Evolutionary conservation across 2,797 vertebrate species (phyloP).

Genomic region (Falco rusticolus): DNA sequence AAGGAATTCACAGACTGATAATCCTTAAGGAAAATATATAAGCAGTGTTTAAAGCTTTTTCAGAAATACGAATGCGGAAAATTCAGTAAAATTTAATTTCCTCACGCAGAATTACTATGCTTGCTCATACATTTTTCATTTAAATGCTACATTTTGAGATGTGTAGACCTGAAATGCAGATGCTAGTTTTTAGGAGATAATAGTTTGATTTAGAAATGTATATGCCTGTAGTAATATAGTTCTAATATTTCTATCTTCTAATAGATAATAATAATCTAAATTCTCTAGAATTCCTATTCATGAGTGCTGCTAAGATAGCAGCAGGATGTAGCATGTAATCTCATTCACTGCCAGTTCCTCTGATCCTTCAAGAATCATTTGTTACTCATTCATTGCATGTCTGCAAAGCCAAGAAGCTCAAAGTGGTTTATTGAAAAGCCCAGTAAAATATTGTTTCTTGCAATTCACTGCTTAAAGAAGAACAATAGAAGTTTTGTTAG

Average conservation of each 20-base stretch:
- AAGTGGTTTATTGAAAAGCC: not conserved
- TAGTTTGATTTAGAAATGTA: not conserved
- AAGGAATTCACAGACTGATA: not conserved
- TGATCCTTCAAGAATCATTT: not conserved
- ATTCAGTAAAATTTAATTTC: not conserved
- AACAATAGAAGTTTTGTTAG: not conserved
- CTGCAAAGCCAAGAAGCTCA: not conserved
- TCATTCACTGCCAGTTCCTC: not conserved
- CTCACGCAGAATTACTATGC: not conserved
- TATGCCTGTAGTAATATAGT: not conserved
- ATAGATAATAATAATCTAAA: no score
- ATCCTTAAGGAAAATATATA: not conserved
- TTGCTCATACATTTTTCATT: not conserved
- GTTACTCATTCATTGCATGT: not conserved
- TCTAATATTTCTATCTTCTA: not conserved
- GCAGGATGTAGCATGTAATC: not conserved
- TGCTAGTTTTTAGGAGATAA: not conserved
- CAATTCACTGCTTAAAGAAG: not conserved
- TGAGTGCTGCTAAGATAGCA: not conserved
- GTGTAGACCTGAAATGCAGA: not conserved
- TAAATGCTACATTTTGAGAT: not conserved
- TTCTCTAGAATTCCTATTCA: not conserved
- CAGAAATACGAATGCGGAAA: not conserved
- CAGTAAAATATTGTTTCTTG: not conserved
- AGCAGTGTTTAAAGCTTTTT: not conserved